phyloP scores from a whole-genome alignment of 2,888 invertebrate species.

The Megalurothrips usitatus region DNA sequence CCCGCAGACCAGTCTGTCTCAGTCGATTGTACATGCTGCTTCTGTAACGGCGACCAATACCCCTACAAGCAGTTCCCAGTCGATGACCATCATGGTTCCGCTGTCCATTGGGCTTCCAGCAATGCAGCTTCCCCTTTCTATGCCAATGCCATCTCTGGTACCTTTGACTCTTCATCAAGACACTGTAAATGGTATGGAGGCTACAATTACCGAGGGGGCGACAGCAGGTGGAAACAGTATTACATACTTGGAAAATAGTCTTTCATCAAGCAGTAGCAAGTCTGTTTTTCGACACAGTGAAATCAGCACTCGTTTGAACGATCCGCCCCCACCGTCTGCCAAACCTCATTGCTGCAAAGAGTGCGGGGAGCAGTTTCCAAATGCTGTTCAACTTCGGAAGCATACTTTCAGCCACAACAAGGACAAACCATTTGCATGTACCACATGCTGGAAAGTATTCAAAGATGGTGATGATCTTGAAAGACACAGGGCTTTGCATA shows the following conservation, averaged over 20 bases:
- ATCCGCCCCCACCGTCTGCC: neutral
- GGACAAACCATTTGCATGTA: neutral
- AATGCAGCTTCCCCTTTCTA: neutral
- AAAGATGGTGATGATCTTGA: conserved; percentile 3
- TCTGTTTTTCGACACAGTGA: neutral
- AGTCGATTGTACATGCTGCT: neutral
- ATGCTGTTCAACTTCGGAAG: neutral
- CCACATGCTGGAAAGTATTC: neutral
- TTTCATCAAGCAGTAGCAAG: neutral
- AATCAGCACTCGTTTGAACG: neutral
- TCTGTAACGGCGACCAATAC: neutral
- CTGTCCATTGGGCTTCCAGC: neutral
- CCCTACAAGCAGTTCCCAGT: neutral
- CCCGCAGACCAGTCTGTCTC: neutral
- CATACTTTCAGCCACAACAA: neutral
- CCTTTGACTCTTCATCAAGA: neutral
- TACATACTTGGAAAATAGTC: neutral
- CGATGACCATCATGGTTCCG: conserved; percentile 2
- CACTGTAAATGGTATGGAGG: neutral
- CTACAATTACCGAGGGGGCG: neutral
- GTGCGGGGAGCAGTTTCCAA: neutral
- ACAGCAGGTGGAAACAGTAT: neutral
- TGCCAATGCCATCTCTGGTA: conserved; percentile 1
- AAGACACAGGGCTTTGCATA: neutral
- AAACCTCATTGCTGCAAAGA: neutral